Percentiles rank a stretch among this genome's conserved stretches.
Evolutionary conservation across 1,140 invertebrate species (phyloP).

Genomic region (Hylaeus anthracinus): DNA sequence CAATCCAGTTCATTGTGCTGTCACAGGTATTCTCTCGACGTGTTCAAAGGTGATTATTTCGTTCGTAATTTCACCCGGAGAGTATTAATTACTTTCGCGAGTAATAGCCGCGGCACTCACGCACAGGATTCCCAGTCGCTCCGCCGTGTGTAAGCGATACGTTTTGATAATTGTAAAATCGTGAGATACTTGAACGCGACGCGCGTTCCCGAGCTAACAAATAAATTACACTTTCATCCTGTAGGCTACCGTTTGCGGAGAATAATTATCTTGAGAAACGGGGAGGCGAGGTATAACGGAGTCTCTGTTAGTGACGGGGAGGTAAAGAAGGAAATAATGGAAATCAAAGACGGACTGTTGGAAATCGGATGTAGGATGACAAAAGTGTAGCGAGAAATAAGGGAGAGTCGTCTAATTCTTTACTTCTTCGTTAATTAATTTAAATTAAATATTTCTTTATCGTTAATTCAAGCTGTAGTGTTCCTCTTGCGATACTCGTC

Average conservation of each 20-base stretch:
- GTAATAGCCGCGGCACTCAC: not conserved
- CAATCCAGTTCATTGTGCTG: too few relatives aligned
- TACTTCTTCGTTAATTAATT: too few relatives aligned
- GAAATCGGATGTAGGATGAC: conserved; percentile 26
- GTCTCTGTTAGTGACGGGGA: conserved; percentile 42
- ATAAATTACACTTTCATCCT: conserved; percentile 14
- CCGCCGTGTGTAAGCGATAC: too few relatives aligned
- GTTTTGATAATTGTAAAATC: conserved; percentile 3
- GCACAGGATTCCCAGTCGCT: too few relatives aligned
- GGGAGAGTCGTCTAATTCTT: not conserved
- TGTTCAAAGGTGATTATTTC: not conserved
- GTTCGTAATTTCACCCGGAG: not conserved
- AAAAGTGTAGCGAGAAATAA: not conserved
- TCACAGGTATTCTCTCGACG: too few relatives aligned
- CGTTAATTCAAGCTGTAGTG: too few relatives aligned
- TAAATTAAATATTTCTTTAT: too few relatives aligned
- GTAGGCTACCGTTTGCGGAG: not conserved
- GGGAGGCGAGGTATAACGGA: conserved; percentile 4
- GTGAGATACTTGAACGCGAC: not conserved
- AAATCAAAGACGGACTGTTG: conserved; percentile 1
- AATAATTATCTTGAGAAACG: conserved; percentile 46
- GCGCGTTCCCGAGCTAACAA: not conserved
- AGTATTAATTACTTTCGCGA: not conserved
- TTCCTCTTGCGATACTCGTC: too few relatives aligned
- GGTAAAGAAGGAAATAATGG: conserved; percentile 38